Base-by-base conservation (phyloP, 2,888 invertebrate species). In the Euphydryas editha region DNA sequence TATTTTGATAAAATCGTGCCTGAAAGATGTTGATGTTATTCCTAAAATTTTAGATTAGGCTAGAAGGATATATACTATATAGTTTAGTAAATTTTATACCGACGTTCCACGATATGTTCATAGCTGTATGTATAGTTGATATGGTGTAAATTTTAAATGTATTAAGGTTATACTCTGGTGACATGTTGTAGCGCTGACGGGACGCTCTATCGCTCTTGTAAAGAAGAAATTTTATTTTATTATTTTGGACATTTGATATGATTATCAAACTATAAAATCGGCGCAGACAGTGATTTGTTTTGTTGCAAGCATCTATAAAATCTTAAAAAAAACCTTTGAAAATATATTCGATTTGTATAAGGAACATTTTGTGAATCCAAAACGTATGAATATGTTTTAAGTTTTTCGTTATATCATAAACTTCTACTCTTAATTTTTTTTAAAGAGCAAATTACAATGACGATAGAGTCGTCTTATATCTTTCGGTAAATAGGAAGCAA, bases 51-150 rank as follows among this genome's bases (percentile, higher is more conserved):
- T 71, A 71, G 69, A 68, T 51, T 69, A 68, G 72, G 30, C 13
- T 67, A 71, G 71, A 66, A 65, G 55, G 54, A 71, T 68, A 68
- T 73, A 69, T 30, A 54, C 17, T 54, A 36, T 75, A 77, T 76
- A 80, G 84, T 86, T 84, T 82, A 81, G 83, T 90, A 88, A 85
- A 87, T 89, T 90, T 90, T 90, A 90, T 89, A 89, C 81, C 81
- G 84, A 78, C 79, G 86, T 87, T 87, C 83, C 81, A 79, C 82
- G 62, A 81, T 82, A 81, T 80, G 84, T 88, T 86, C 78, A 80
- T 86, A 83, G 59, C 79, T 77, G 73, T 79, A 76, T 71, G 73
- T 77, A 78, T 76, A 76, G 74, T 83, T 66, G 54, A 55, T 59
- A 54, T 61, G 30, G 56, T 63, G 60, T 62, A 60, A 56, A 69